These are phyloP conservation scores for Entomyzon cyanotis DNA, from an alignment of 2,113 vertebrate genomes.

Conservation along the genomic window DNA sequence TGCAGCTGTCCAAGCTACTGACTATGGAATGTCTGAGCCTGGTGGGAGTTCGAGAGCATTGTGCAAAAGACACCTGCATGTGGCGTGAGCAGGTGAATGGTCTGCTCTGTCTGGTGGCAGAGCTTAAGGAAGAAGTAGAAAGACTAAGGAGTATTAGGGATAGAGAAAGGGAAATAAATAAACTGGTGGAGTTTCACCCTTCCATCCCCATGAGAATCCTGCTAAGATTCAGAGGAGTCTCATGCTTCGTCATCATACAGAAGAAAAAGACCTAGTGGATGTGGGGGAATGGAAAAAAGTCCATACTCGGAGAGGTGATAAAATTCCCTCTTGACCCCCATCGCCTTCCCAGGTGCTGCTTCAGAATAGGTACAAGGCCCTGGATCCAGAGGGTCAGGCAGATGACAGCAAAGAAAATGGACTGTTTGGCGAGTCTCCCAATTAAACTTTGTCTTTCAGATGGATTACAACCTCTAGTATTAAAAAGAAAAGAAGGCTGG, in stretches of 20 bases:
- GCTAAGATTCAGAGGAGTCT: background rate
- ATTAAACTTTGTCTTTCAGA: too few species aligned
- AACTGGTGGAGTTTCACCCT: too few species aligned
- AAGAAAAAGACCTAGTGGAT: background rate
- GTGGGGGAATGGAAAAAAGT: background rate
- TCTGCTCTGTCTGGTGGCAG: background rate
- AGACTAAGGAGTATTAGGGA: background rate
- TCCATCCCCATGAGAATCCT: background rate
- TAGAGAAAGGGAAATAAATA: background rate
- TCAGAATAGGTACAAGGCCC: background rate
- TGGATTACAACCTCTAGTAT: background rate
- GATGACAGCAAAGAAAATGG: background rate
- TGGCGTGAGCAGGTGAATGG: background rate
- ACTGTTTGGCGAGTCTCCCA: accelerated
- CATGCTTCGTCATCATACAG: background rate
- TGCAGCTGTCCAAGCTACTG: too few species aligned
- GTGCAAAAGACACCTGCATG: background rate
- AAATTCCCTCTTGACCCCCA: background rate
- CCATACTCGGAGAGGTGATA: too few species aligned
- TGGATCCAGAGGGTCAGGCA: background rate
- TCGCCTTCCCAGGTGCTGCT: background rate
- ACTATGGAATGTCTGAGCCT: background rate
- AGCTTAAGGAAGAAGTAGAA: background rate
- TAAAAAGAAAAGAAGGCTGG: background rate
- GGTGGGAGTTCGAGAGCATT: background rate